Conservation (phyloP, 2,888 invertebrate genomes). For the Callimorpha dominula region DNA sequence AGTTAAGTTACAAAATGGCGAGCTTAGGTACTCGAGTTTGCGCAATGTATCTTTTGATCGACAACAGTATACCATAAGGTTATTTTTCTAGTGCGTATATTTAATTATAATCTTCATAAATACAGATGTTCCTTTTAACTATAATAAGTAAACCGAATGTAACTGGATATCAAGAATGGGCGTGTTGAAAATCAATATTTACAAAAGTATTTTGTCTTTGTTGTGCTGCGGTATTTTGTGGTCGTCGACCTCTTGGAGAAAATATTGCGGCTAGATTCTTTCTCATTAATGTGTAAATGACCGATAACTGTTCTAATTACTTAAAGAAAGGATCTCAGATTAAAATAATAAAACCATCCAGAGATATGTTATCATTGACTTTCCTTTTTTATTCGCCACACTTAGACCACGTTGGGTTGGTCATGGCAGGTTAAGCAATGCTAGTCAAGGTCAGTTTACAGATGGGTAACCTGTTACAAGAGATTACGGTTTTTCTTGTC, state of each 20-base stretch:
- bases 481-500: too few species aligned
- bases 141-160: neutral
- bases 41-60: conserved; percentile 59
- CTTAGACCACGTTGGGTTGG: too few species aligned
- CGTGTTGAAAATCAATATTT: conserved; percentile 49
- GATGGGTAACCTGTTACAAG: neutral
- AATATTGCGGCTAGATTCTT: conserved; percentile 20
- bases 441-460: neutral
- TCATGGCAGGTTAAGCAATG: neutral
- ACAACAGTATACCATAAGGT: conserved; percentile 17
- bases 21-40: conserved; percentile 64
- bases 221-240: conserved; percentile 47
- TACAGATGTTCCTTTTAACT: neutral
- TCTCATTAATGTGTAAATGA: conserved; percentile 11
- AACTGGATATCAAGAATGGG: conserved; percentile 3
- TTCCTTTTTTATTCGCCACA: neutral
- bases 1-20: conserved; percentile 68
- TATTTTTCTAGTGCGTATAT: conserved; percentile 21
- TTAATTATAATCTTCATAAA: conserved; percentile 19
- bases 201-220: conserved; percentile 30
- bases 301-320: conserved; percentile 6
- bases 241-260: conserved; percentile 41
- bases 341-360: neutral
- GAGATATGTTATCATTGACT: neutral
- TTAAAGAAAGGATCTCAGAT: neutral